These are phyloP conservation scores for Eupithecia inturbata DNA, from an alignment of 2,888 invertebrate genomes.

Conservation along the genomic window DNA sequence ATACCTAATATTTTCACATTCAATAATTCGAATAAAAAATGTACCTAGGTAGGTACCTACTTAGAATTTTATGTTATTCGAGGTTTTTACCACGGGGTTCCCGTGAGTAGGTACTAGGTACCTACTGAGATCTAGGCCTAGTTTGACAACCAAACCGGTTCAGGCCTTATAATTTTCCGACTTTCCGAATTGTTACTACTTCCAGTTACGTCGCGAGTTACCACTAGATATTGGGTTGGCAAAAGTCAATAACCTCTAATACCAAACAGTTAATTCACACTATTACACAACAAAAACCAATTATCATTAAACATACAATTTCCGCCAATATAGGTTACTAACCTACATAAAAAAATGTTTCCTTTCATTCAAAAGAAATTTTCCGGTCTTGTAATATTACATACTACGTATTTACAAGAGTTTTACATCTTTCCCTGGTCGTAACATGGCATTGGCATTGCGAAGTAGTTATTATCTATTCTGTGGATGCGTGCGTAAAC, in stretches of 20 bases:
- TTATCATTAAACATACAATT: not conserved
- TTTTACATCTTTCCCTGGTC: constrained; percentile 72
- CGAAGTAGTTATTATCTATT: constrained; percentile 42
- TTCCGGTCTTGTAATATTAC: constrained; percentile 80
- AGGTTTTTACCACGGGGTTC: too few relatives aligned
- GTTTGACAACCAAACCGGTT: too few relatives aligned
- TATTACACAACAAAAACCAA: not conserved
- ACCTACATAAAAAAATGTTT: constrained; percentile 52
- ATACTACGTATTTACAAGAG: constrained; percentile 51
- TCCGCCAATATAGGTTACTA: constrained; percentile 38
- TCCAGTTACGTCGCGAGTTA: not conserved
- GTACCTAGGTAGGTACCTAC: too few relatives aligned
- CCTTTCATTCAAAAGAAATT: constrained; percentile 61
- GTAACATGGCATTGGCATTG: constrained; percentile 82
- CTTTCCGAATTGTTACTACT: too few relatives aligned
- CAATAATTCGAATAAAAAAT: too few relatives aligned
- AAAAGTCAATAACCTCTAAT: constrained; percentile 3
- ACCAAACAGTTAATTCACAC: constrained; percentile 1
- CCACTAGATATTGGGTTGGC: not conserved
- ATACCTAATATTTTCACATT: too few relatives aligned
- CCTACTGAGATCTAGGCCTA: too few relatives aligned
- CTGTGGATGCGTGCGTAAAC: constrained; percentile 57
- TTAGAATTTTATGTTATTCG: too few relatives aligned
- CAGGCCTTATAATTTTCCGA: too few relatives aligned
- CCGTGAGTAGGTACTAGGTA: too few relatives aligned